These are phyloP conservation scores for Siniperca scherzeri DNA, from an alignment of 2,797 vertebrate genomes.

Conservation along the genomic window DNA sequence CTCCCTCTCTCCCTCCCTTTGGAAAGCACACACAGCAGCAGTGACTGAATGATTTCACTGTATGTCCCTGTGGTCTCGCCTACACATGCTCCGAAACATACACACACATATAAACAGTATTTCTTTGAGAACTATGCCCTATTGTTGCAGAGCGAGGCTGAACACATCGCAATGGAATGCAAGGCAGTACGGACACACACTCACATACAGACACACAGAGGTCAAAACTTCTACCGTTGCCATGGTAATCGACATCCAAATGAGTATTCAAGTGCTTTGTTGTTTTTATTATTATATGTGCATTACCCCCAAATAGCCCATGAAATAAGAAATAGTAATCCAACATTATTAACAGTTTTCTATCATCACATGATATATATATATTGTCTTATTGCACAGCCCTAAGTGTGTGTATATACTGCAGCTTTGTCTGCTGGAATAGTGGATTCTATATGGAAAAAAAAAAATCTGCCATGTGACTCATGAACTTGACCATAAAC, in stretches of 20 bases:
- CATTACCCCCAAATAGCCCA: no score
- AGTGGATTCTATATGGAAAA: not conserved
- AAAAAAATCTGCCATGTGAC: not conserved
- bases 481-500: slow-evolving; percentile 9
- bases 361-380: no score
- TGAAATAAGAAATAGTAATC: no score
- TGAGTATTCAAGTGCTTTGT: no score
- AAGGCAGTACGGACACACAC: slow-evolving; percentile 39
- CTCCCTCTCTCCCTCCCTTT: not conserved
- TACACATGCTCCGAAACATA: slow-evolving; percentile 30
- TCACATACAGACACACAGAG: slow-evolving; percentile 32
- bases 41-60: slow-evolving; percentile 65
- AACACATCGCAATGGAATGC: slow-evolving; percentile 79
- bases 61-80: slow-evolving; percentile 40
- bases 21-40: slow-evolving; percentile 15
- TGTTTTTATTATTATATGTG: no score
- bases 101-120: slow-evolving; percentile 36
- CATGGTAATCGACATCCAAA: no score
- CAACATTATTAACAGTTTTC: no score
- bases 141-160: slow-evolving; percentile 75
- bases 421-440: slow-evolving; percentile 2
- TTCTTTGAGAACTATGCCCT: slow-evolving; percentile 73
- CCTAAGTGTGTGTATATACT: not conserved
- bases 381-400: no score
- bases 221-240: slow-evolving; percentile 20